These are phyloP conservation scores for Parus major DNA, from an alignment of 2,113 vertebrate species.

Conservation along the genomic window DNA sequence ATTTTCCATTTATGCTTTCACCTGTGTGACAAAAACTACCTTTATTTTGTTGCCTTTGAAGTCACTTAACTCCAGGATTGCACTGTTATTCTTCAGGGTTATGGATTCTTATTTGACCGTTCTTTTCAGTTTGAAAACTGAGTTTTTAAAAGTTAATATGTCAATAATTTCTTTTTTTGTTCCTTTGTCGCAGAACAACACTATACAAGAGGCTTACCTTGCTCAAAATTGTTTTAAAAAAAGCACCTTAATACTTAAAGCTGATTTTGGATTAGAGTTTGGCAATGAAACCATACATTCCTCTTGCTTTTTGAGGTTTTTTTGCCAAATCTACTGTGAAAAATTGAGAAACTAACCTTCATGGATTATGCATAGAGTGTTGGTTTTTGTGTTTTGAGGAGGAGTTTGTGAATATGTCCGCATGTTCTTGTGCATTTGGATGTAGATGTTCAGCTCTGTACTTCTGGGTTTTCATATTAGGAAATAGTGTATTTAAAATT, in stretches of 20 bases:
- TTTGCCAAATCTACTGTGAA: background rate
- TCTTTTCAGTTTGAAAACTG: background rate
- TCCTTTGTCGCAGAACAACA: background rate
- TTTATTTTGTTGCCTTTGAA: background rate
- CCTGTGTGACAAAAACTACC: background rate
- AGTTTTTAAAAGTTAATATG: background rate
- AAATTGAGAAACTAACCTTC: background rate
- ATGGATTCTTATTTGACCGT: background rate
- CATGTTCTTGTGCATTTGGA: background rate
- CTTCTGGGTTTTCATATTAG: background rate
- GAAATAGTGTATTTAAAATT: background rate
- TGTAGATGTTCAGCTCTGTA: background rate
- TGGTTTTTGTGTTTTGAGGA: background rate
- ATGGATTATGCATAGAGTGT: no score
- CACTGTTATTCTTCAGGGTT: background rate
- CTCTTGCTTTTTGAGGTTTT: background rate
- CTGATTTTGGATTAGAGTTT: background rate
- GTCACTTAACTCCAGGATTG: background rate
- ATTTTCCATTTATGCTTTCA: background rate
- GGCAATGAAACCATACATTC: background rate
- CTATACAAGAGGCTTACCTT: background rate
- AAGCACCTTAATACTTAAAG: background rate
- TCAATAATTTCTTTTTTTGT: background rate
- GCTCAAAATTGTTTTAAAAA: background rate
- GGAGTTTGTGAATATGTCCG: background rate